A percentile compares a stretch with the other conserved stretches of the same genome.
Conservation (phyloP, 2,113 vertebrate species). For the Montifringilla adamsi region DNA sequence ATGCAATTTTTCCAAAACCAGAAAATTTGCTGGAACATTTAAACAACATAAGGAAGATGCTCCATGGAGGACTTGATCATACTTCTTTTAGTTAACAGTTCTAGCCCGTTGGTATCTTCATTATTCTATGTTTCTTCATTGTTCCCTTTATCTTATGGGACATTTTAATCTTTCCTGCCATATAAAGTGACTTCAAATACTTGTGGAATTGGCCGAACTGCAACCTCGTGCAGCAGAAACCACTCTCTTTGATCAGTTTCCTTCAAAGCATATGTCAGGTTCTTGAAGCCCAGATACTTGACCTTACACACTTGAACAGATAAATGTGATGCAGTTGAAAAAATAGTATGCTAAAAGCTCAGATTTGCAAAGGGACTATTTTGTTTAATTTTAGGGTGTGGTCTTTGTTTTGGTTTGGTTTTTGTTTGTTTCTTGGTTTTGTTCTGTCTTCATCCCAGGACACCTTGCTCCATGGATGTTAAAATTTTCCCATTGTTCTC, state of each 20-base stretch:
- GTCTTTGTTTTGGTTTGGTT: neutral
- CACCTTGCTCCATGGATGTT: slow-evolving; percentile 80
- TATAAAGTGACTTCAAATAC: slow-evolving; percentile 79
- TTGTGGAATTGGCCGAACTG: slow-evolving; percentile 66
- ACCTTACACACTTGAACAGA: slow-evolving; percentile 61
- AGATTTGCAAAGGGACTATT: neutral
- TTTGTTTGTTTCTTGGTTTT: neutral
- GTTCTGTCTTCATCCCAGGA: neutral
- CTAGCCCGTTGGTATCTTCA: neutral
- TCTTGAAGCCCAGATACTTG: slow-evolving; percentile 74
- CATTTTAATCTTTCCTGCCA: slow-evolving; percentile 67
- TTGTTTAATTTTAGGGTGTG: neutral
- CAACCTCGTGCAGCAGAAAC: slow-evolving; percentile 82
- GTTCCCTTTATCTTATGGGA: neutral
- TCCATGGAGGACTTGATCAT: neutral
- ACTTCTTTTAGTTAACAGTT: neutral
- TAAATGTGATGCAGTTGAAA: neutral
- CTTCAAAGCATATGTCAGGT: slow-evolving; percentile 72
- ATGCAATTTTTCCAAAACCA: neutral
- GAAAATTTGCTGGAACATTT: neutral
- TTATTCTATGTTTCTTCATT: neutral
- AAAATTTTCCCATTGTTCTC: slow-evolving; percentile 79
- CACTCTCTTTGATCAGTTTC: slow-evolving; percentile 80
- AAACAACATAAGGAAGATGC: neutral
- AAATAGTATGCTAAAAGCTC: neutral